Evolutionary conservation across 2,797 vertebrate genomes (phyloP).

Genomic region (Rhyacichthys aspro): DNA sequence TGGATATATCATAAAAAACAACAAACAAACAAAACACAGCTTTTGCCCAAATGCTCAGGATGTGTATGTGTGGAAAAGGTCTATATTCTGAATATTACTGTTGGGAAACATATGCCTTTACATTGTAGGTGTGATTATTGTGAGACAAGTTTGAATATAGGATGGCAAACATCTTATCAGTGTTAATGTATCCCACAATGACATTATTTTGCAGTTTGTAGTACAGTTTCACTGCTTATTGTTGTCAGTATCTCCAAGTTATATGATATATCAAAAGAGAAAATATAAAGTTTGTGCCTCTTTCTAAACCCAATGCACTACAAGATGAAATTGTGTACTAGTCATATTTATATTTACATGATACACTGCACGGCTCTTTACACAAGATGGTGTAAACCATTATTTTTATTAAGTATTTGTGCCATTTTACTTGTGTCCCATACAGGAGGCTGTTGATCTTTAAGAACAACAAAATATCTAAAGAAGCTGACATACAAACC

Average conservation of each 20-base stretch:
- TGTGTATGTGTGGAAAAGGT: constrained; percentile 3
- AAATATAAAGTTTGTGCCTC: constrained; percentile 33
- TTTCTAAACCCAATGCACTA: constrained; percentile 54
- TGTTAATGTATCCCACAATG: constrained; percentile 53
- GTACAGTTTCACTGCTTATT: constrained; percentile 33
- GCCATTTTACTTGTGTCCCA: constrained; percentile 11
- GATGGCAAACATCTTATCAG: constrained; percentile 46
- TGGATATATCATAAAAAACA: too few relatives aligned
- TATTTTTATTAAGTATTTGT: constrained; percentile 23
- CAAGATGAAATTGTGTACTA: constrained; percentile 39
- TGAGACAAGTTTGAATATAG: constrained; percentile 66
- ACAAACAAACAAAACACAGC: too few relatives aligned
- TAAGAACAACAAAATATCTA: too few relatives aligned
- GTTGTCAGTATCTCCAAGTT: constrained; percentile 28
- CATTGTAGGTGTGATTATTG: constrained; percentile 52
- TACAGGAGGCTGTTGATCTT: constrained; percentile 21
- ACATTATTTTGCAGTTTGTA: constrained; percentile 34
- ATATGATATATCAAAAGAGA: constrained; percentile 23
- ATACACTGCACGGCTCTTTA: constrained; percentile 31
- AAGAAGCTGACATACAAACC: too few relatives aligned
- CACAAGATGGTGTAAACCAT: constrained; percentile 24
- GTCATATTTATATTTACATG: constrained; percentile 59
- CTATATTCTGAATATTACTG: not conserved
- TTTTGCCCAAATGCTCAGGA: not conserved
- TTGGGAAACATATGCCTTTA: constrained; percentile 22